Percentiles rank a stretch among this genome's conserved stretches.
These are phyloP conservation scores for Vanessa atalanta DNA, from an alignment of 1,140 invertebrate species.

Conservation along the genomic window DNA sequence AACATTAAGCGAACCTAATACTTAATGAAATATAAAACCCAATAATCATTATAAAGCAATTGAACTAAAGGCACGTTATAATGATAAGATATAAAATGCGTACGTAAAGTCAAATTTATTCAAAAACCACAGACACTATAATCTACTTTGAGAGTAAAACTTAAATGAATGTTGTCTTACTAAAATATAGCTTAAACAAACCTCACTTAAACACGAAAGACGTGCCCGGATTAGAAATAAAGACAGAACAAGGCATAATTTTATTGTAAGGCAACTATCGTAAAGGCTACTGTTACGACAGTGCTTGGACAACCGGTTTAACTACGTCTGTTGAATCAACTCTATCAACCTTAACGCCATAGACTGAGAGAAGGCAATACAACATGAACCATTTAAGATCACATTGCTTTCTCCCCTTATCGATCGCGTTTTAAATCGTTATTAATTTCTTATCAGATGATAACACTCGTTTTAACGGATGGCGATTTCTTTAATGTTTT, in stretches of 20 bases:
- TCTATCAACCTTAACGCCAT: conserved; percentile 48
- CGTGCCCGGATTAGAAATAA: conserved; percentile 37
- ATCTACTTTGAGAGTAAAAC: neutral
- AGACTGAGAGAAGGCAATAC: conserved; percentile 19
- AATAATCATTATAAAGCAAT: no score
- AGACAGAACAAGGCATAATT: conserved; percentile 58
- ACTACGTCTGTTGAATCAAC: conserved; percentile 58
- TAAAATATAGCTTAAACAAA: conserved; percentile 15
- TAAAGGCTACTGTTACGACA: conserved; percentile 73
- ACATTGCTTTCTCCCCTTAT: conserved; percentile 61
- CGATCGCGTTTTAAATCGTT: conserved; percentile 48
- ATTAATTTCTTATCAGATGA: conserved; percentile 46
- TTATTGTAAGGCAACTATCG: conserved; percentile 66
- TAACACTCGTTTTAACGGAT: conserved; percentile 23
- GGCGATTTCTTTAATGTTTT: conserved; percentile 2
- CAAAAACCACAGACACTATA: no score
- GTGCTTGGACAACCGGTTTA: conserved; percentile 58
- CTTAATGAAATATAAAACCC: no score
- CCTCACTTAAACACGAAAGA: conserved; percentile 8
- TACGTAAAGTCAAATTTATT: no score
- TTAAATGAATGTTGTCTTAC: neutral
- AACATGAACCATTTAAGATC: conserved; percentile 30
- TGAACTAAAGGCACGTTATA: no score
- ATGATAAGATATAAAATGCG: no score
- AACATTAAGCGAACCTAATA: no score